Base-by-base conservation (phyloP, 1,140 invertebrate species). In the Octopus bimaculoides region DNA sequence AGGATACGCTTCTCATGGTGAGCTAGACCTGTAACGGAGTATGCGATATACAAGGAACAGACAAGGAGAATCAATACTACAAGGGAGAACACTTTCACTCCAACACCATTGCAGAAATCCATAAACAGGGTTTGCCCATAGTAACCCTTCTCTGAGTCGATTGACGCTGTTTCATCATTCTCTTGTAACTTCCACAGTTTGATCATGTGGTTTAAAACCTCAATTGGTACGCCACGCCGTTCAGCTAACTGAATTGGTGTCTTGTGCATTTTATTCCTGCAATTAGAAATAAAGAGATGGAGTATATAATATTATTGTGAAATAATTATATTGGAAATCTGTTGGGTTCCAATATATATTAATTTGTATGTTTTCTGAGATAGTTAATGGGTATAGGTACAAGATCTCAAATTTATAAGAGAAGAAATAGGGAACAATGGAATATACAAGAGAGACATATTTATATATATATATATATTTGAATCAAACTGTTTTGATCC, bases 11-110 rank as follows among this genome's bases (percentile, higher is more conserved):
- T 71, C 66, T 71, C 66, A 9, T 6, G 17, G 7, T 20, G 54
- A 52, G 80, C 76, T n/a, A 84, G 17, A 10, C 82, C 82, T 12
- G 80, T 83, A 3, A 84, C 73, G 54, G 79, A 81, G 75, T 80
- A 84, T 12, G 83, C 79, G 4, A 83, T 52, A 73, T 83, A 84
- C 6, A 84, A 75, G 9, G 83, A 92, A 84, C 93, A 92, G 4
- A 91, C 92, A 5, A 93, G 26, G 93, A 84, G 83, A 92, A 92
- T 0, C 91, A 92, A 26, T 91, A 92, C 92, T 79, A 79, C 66
- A 5, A 86, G 91, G 88, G 54, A n/a, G 5, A 79, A 56, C 53
- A 83, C 82, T 73, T 61, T 55, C 0, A 20, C 14, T 0, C 82
- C 82, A 52, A 84, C 75, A n/a, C 82, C 82, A 52, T 77, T 75